Evolutionary conservation across 2,797 vertebrate genomes (phyloP).

Genomic region (Bovichtus variegatus): DNA sequence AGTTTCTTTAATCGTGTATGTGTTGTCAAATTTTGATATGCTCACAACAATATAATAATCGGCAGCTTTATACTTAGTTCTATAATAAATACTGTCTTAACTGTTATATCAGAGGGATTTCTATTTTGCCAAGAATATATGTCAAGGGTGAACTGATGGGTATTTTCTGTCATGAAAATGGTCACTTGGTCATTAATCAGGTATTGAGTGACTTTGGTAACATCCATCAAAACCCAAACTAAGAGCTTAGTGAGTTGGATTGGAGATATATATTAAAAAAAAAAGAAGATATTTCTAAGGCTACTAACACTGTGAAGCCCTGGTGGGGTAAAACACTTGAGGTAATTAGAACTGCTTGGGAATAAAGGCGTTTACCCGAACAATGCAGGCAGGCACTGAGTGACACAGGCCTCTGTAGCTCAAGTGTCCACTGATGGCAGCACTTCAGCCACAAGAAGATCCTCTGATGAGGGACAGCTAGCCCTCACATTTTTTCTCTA

Average conservation of each 20-base stretch:
- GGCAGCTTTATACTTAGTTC: neutral
- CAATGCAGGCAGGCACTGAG: slow-evolving; percentile 44
- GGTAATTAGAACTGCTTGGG: slow-evolving; percentile 61
- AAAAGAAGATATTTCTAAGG: slow-evolving; percentile 13
- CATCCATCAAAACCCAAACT: neutral
- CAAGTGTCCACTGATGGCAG: slow-evolving; percentile 61
- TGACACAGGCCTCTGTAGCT: slow-evolving; percentile 49
- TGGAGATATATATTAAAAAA: neutral
- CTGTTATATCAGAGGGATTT: neutral
- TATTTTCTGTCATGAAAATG: neutral
- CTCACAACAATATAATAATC: neutral
- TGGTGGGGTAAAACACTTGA: slow-evolving; percentile 45
- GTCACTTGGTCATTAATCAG: neutral
- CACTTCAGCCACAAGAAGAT: slow-evolving; percentile 60
- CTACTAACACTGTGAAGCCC: slow-evolving; percentile 13
- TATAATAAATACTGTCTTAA: neutral
- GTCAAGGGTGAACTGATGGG: neutral
- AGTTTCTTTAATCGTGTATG: neutral
- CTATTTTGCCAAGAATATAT: neutral
- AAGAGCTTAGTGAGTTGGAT: neutral
- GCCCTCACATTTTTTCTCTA: slow-evolving; percentile 12
- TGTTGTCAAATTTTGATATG: neutral
- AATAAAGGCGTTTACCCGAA: slow-evolving; percentile 50
- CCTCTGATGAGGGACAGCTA: slow-evolving; percentile 37
- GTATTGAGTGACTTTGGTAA: neutral